Percentiles rank a stretch among this genome's conserved stretches.
phyloP scores from a whole-genome alignment of 30 jellyfish, hydroid and myxozoan species.

The Chrysaora quinquecirrha region DNA sequence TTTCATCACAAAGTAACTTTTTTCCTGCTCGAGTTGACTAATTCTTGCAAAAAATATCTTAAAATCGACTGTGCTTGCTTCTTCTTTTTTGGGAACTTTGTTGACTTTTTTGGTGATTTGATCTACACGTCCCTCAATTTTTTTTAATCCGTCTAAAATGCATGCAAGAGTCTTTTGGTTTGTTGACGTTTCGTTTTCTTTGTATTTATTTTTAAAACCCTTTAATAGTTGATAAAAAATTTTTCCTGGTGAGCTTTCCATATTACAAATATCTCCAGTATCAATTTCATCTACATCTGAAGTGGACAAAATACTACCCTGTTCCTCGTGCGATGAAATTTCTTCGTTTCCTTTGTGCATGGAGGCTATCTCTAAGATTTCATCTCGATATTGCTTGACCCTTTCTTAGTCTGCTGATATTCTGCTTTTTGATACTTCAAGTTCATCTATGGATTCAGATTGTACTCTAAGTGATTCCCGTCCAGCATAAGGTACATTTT shows the following conservation, averaged over 20 bases:
- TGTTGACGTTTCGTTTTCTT: neutral
- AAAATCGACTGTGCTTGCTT: neutral
- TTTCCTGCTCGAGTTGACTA: conserved; percentile 24
- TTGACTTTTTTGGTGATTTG: neutral
- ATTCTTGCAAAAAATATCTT: conserved; percentile 25
- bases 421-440: neutral
- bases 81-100: neutral
- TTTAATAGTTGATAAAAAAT: neutral
- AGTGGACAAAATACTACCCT: neutral
- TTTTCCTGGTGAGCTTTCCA: conserved; percentile 25
- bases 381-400: neutral
- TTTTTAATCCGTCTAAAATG: conserved; percentile 1
- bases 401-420: neutral
- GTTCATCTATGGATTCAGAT: neutral
- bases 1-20: neutral
- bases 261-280: conserved; percentile 14
- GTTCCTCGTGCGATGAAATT: neutral
- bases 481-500: neutral
- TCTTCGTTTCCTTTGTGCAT: neutral
- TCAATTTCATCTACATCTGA: neutral
- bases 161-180: conserved; percentile 17
- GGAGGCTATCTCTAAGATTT: conserved; percentile 1
- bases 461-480: neutral
- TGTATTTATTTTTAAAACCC: neutral
- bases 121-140: neutral